Percentiles rank a stretch among this genome's conserved stretches.
Conservation (phyloP, 2,888 invertebrate species). For the Xanthorhoe designata region DNA sequence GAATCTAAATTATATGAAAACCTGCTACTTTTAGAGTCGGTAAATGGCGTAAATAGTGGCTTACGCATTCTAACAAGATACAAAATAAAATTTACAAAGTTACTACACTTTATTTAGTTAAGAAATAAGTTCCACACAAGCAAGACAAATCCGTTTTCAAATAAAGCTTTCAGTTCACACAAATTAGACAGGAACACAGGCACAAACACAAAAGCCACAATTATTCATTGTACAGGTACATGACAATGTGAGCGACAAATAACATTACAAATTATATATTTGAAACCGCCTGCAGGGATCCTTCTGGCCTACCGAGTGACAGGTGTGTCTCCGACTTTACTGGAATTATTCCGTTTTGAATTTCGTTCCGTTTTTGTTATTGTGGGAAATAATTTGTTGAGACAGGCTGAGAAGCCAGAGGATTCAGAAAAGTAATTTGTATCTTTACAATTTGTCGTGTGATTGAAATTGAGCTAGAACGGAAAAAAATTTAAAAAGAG, state of each 20-base stretch:
- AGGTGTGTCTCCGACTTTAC: constrained; percentile 52
- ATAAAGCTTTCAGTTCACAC: neutral
- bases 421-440: constrained; percentile 36
- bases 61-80: no score
- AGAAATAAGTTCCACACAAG: no score
- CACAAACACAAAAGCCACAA: constrained; percentile 46
- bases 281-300: constrained; percentile 36
- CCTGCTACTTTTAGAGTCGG: no score
- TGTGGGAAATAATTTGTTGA: constrained; percentile 36
- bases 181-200: neutral
- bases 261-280: constrained; percentile 52
- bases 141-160: neutral
- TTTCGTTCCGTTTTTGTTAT: constrained; percentile 45
- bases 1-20: no score
- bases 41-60: no score
- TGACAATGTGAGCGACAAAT: constrained; percentile 62
- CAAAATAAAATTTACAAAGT: no score
- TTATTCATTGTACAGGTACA: constrained; percentile 51
- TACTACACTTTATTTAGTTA: no score
- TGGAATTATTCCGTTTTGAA: constrained; percentile 55
- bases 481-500: constrained; percentile 1
- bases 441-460: constrained; percentile 29
- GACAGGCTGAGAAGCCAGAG: constrained; percentile 37
- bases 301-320: constrained; percentile 49
- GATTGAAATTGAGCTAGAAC: constrained; percentile 28